These are phyloP conservation scores for Tragelaphus scriptus DNA, from an alignment of 2,113 vertebrate species.

Conservation along the genomic window DNA sequence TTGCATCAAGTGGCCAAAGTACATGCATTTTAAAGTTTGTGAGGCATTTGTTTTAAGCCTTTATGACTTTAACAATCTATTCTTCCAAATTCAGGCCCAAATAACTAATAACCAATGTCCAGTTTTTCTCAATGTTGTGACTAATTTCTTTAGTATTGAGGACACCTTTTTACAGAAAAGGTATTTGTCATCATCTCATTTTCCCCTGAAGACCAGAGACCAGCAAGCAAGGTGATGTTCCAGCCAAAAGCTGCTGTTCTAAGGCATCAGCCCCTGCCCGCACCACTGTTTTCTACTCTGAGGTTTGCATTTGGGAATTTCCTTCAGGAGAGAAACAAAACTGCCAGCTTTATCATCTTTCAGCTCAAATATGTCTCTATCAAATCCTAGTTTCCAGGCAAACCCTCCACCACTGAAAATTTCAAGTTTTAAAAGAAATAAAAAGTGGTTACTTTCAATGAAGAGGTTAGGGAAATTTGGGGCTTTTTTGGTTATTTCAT, in stretches of 20 bases:
- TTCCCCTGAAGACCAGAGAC: background rate
- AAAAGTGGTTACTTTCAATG: background rate
- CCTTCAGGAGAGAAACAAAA: background rate
- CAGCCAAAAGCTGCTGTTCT: too few relatives aligned
- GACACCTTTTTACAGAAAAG: background rate
- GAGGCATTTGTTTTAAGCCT: background rate
- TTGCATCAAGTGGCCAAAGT: background rate
- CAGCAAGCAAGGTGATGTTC: background rate
- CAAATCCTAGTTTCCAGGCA: background rate
- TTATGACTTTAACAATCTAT: background rate
- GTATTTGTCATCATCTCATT: background rate
- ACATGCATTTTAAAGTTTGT: background rate
- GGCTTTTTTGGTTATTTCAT: too few relatives aligned
- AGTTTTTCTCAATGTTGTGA: background rate
- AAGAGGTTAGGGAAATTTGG: background rate
- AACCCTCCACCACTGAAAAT: background rate
- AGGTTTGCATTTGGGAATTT: background rate
- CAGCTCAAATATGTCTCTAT: background rate
- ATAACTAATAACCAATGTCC: background rate
- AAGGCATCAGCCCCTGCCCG: rapidly evolving
- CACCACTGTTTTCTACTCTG: background rate
- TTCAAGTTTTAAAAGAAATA: background rate
- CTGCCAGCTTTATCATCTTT: background rate
- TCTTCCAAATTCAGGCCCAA: background rate
- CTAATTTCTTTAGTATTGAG: background rate